Percentiles rank a stretch among this genome's conserved stretches.
phyloP scores from a whole-genome alignment of 2,888 invertebrate genomes.

The Conus canariensis region DNA sequence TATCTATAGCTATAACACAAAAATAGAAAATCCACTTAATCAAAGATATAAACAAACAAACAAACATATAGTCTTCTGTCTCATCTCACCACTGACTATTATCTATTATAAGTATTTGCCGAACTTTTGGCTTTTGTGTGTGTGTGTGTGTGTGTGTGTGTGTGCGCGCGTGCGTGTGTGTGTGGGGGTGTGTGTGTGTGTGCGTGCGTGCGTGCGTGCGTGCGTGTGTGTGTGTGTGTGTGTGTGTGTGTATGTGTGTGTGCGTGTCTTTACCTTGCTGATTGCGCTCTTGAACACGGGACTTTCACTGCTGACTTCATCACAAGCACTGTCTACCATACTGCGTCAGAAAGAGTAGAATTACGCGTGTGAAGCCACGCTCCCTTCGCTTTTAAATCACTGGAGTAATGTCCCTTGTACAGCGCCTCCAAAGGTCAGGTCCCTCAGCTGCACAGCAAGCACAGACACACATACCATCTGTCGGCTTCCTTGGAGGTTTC shows the following conservation, averaged over 20 bases:
- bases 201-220: too few species aligned
- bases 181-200: too few species aligned
- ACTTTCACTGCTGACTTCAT: constrained; percentile 3
- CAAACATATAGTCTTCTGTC: too few species aligned
- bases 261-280: not conserved
- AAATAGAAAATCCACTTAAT: too few species aligned
- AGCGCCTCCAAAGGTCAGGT: not conserved
- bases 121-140: not conserved
- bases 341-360: not conserved
- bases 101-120: not conserved
- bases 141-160: too few species aligned
- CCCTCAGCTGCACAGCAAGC: not conserved
- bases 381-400: too few species aligned
- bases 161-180: too few species aligned
- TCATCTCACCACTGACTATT: too few species aligned
- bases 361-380: not conserved
- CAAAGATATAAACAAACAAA: too few species aligned
- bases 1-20: too few species aligned
- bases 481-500: not conserved
- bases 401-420: not conserved
- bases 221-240: not conserved
- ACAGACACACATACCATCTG: not conserved
- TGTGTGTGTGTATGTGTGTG: not conserved
- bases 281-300: not conserved
- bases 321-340: not conserved